Base-by-base conservation (phyloP, 2,113 vertebrate species). In the Chaetops frenatus region DNA sequence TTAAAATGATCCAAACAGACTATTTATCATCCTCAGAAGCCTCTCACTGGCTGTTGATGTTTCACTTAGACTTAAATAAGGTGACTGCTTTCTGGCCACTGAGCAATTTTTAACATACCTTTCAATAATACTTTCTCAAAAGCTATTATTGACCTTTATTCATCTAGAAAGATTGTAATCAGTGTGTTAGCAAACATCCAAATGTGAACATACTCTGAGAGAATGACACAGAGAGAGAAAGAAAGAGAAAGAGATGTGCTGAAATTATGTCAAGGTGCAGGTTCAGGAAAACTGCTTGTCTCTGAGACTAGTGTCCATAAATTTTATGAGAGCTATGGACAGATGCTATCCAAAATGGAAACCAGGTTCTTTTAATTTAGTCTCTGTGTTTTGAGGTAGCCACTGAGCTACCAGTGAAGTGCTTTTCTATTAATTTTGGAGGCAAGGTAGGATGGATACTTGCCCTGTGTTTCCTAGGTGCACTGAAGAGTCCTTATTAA, bases 391-490 rank as follows among this genome's bases (percentile, higher is more conserved):
- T 16, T 70, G 64, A 93, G 15, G 38, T 47, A 91, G 35, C 76
- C 42, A 14, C 62, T 0, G 2, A 93, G 27, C 21, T 57, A 72
- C 38, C 60, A 61, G 28, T 81, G 60, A 81, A 93, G 74, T 58
- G 21, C 35, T 93, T 95, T 88, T 56, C 73, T 88, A 78, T 78
- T 90, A 92, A 94, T 64, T 94, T 96, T 91, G 61, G 95, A 84
- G 42, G 48, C 40, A 89, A 62, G 53, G 3, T 64, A 70, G 24
- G n/a, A 95, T 38, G 91, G 64, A 92, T 84, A 87, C 25, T 81
- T 58, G 14, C 60, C 72, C 79, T 28, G 29, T 36, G 15, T 93
- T 95, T 89, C 38, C 66, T 58, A 96, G 78, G 23, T 58, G 51
- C 21, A 87, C 23, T 85, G 16, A 50, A 62, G 24, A 88, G 47